phyloP scores from a whole-genome alignment of 2,113 vertebrate species.

The Damaliscus lunatus region DNA sequence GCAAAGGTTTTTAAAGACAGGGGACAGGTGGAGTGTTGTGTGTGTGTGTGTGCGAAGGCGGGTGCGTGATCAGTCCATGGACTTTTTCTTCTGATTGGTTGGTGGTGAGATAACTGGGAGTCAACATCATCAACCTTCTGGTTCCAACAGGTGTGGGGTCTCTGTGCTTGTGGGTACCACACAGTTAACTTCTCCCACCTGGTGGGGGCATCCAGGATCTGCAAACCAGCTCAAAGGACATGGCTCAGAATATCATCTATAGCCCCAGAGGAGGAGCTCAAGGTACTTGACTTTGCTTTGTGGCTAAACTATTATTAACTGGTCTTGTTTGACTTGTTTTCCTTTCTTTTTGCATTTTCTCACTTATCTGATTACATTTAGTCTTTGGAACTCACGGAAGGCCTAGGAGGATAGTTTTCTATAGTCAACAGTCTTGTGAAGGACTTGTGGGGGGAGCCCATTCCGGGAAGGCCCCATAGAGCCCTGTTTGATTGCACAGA shows the following conservation, averaged over 20 bases:
- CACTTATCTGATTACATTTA: neutral
- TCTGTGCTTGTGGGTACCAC: fast-evolving
- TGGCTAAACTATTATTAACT: neutral
- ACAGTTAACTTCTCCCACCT: neutral
- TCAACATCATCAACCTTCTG: neutral
- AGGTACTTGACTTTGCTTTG: neutral
- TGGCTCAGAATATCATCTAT: neutral
- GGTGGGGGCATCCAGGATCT: neutral
- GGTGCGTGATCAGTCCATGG: fast-evolving
- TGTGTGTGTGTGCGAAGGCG: fast-evolving
- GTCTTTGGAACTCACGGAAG: neutral
- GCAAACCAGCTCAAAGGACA: neutral
- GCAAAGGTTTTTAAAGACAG: neutral
- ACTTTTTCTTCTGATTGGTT: neutral
- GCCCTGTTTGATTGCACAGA: neutral
- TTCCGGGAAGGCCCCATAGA: neutral
- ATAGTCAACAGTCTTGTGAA: neutral
- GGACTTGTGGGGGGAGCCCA: neutral
- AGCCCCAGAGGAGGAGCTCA: neutral
- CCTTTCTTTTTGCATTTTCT: neutral
- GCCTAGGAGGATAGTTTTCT: neutral
- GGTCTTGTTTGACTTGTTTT: neutral
- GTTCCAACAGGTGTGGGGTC: neutral
- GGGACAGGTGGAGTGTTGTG: neutral
- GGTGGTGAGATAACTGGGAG: neutral